Conservation (phyloP, 2,888 invertebrate genomes). For the Agonum fuliginosum region DNA sequence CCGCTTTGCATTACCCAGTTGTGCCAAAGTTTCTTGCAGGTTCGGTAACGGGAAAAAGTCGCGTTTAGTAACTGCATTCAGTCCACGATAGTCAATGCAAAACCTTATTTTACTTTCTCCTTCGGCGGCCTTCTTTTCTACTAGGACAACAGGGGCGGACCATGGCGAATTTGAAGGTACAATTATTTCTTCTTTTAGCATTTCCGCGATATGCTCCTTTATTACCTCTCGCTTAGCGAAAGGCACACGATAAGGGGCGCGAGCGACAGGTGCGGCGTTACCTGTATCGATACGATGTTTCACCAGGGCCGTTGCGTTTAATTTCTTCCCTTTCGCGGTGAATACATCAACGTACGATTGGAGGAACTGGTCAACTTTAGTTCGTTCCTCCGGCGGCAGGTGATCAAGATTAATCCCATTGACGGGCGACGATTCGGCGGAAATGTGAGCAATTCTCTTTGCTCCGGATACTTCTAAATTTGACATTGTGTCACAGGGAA, state of each 20-base stretch:
- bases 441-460: background rate
- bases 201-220: no score
- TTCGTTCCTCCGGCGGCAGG: background rate
- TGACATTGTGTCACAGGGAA: background rate
- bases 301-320: constrained; percentile 57
- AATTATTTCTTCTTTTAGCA: background rate
- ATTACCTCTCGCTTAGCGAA: no score
- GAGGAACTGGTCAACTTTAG: constrained; percentile 8
- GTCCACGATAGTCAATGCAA: constrained; percentile 61
- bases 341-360: constrained; percentile 30
- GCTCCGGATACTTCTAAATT: no score
- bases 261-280: background rate
- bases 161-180: background rate
- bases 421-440: background rate
- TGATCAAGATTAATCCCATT: background rate
- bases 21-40: constrained; percentile 60
- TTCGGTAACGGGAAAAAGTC: constrained; percentile 62
- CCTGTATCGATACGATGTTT: constrained; percentile 9
- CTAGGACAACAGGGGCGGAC: constrained; percentile 41
- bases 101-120: constrained; percentile 59
- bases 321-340: constrained; percentile 29
- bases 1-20: constrained; percentile 58
- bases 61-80: constrained; percentile 61
- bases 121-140: constrained; percentile 55
- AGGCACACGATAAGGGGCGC: background rate